A percentile compares a stretch with the other conserved stretches of the same genome.
phyloP scores from a whole-genome alignment of 2,797 vertebrate genomes.

The Galaxias olidus region DNA sequence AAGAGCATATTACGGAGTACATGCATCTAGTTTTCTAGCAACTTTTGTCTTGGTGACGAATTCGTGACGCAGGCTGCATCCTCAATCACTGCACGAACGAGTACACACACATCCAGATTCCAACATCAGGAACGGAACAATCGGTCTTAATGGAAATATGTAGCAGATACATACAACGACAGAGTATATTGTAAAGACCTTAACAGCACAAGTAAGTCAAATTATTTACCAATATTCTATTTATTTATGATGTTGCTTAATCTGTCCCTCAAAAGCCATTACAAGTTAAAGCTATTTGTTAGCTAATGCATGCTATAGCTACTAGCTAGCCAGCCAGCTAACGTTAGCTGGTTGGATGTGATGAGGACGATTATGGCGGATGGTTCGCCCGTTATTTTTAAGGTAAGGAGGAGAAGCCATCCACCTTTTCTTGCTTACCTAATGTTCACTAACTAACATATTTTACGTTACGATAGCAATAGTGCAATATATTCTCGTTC shows the following conservation, averaged over 20 bases:
- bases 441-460: neutral
- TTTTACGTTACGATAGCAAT: neutral
- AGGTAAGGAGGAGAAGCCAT: constrained; percentile 29
- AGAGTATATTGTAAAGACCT: constrained; percentile 36
- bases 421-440: neutral
- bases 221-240: neutral
- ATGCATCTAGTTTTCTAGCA: constrained; percentile 23
- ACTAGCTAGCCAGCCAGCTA: neutral
- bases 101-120: constrained; percentile 33
- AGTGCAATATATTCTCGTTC: neutral
- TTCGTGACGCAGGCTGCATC: constrained; percentile 61
- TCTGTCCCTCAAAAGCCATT: neutral
- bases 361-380: too few species aligned
- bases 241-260: too few species aligned
- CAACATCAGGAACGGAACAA: constrained; percentile 51
- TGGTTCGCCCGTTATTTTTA: too few species aligned
- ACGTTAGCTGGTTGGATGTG: neutral
- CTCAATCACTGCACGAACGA: constrained; percentile 58
- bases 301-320: neutral
- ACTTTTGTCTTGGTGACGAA: constrained; percentile 58
- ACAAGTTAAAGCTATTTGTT: neutral
- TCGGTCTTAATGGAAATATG: constrained; percentile 60
- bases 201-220: constrained; percentile 56
- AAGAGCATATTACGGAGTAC: too few species aligned
- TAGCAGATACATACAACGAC: constrained; percentile 45